phyloP scores from a whole-genome alignment of 2,797 vertebrate genomes.

The Coregonus ussuriensis region DNA sequence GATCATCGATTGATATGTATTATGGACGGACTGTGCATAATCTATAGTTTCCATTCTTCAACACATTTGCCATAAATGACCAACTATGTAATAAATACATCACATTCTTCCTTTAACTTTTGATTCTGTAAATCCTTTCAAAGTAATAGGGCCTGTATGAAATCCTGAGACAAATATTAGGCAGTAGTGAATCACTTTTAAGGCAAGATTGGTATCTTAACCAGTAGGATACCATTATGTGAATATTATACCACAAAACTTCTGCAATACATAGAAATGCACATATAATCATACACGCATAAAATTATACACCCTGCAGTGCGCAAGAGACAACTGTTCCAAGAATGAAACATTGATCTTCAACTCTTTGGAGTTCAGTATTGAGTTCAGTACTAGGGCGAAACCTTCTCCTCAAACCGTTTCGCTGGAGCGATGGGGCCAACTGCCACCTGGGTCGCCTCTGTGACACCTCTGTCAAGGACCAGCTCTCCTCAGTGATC shows the following conservation, averaged over 20 bases:
- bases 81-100: neutral
- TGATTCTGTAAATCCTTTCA: neutral
- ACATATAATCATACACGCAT: conserved; percentile 19
- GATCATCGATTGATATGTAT: too few species aligned
- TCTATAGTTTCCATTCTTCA: neutral
- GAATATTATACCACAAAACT: neutral
- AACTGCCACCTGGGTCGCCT: conserved; percentile 33
- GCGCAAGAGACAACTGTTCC: conserved; percentile 18
- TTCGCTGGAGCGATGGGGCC: conserved; percentile 24
- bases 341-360: conserved; percentile 2
- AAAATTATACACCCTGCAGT: neutral
- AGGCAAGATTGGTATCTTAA: conserved; percentile 34
- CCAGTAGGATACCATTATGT: conserved; percentile 1
- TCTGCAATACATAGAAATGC: neutral
- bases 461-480: conserved; percentile 21
- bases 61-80: neutral
- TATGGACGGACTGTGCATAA: too few species aligned
- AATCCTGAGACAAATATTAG: neutral
- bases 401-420: conserved; percentile 32
- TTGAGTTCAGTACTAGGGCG: neutral
- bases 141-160: conserved; percentile 13
- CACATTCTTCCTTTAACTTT: neutral
- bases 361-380: conserved; percentile 5
- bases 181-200: conserved; percentile 10
- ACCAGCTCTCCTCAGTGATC: conserved; percentile 27